These are phyloP conservation scores for Macaca fascicularis DNA, from an alignment of 2,113 vertebrate genomes.

Conservation along the genomic window DNA sequence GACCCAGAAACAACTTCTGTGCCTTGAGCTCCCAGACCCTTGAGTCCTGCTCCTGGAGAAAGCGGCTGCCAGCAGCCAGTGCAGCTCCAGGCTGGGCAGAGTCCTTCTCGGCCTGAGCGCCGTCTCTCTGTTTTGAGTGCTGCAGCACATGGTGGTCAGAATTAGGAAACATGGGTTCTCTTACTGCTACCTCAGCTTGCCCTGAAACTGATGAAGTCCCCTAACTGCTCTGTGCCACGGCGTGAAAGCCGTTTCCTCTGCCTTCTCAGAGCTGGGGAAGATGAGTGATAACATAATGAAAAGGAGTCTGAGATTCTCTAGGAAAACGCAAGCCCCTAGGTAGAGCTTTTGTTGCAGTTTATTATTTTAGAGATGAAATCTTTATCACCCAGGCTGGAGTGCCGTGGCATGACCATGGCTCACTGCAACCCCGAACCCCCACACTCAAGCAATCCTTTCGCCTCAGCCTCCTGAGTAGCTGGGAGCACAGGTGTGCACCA, in stretches of 20 bases:
- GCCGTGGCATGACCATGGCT: background rate
- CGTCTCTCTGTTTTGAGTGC: background rate
- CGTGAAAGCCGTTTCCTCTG: background rate
- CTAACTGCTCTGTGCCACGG: background rate
- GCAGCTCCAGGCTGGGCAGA: background rate
- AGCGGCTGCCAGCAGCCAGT: background rate
- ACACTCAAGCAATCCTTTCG: background rate
- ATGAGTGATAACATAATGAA: background rate
- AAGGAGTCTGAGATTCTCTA: background rate
- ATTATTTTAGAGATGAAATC: background rate
- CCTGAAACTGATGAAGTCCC: too few relatives aligned
- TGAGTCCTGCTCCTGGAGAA: background rate
- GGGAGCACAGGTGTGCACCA: background rate
- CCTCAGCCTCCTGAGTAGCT: background rate
- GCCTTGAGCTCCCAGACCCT: background rate
- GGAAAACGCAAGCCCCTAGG: background rate
- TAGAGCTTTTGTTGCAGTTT: background rate
- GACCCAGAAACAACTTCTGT: background rate
- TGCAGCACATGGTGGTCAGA: rapidly evolving
- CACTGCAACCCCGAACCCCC: too few relatives aligned
- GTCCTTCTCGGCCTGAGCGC: background rate
- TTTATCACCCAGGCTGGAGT: background rate
- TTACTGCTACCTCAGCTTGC: background rate
- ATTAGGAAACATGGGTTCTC: background rate
- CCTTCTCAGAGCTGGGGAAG: background rate